Evolutionary conservation across 2,888 invertebrate species (phyloP).

Genomic region (Eretmocerus hayati): DNA sequence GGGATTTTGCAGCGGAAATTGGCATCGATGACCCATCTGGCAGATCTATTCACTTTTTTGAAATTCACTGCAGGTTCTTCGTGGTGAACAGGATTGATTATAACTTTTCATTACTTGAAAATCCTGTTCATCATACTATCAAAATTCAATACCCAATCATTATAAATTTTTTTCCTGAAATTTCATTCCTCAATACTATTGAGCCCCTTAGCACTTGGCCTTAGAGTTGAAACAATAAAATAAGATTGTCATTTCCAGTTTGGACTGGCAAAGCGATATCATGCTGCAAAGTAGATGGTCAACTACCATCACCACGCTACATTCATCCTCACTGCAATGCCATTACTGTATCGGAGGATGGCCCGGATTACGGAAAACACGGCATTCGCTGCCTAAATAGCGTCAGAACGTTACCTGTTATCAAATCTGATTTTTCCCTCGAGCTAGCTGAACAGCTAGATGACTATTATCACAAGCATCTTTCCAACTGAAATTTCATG

Average conservation of each 20-base stretch:
- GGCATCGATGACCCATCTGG: too few species aligned
- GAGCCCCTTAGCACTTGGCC: too few species aligned
- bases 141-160: too few species aligned
- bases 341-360: constrained; percentile 57
- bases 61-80: too few species aligned
- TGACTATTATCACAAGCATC: not conserved
- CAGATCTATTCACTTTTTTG: too few species aligned
- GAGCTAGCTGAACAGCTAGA: constrained; percentile 69
- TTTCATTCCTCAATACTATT: too few species aligned
- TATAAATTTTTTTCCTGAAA: too few species aligned
- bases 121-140: too few species aligned
- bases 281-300: constrained; percentile 61
- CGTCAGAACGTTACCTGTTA: constrained; percentile 68
- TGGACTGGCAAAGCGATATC: constrained; percentile 62
- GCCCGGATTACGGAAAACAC: constrained; percentile 57
- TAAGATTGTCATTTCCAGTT: constrained; percentile 49
- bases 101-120: too few species aligned
- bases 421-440: constrained; percentile 66
- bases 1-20: too few species aligned
- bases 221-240: not conserved
- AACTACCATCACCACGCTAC: constrained; percentile 58
- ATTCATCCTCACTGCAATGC: constrained; percentile 70
- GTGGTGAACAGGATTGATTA: too few species aligned
- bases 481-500: too few species aligned
- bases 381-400: constrained; percentile 70